Conservation (phyloP, 1,140 invertebrate genomes). For the Pomacea maculata region DNA sequence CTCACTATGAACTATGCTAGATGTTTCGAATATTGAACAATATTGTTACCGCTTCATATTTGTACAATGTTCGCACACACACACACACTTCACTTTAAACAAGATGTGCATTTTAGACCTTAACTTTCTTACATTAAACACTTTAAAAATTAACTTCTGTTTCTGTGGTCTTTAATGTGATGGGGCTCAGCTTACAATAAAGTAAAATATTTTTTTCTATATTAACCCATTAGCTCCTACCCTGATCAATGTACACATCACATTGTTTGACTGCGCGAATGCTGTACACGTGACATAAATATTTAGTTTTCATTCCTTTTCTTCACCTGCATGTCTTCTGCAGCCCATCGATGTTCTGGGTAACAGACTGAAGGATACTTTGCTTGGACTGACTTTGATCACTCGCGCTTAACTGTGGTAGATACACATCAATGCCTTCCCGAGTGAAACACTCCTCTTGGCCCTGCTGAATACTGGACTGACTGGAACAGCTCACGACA, state of each 20-base stretch:
- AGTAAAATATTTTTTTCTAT: not conserved
- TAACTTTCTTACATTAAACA: too few species aligned
- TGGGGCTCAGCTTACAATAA: too few species aligned
- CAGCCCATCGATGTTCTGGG: constrained; percentile 1
- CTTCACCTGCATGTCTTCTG: constrained; percentile 3
- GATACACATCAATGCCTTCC: not conserved
- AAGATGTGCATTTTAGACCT: too few species aligned
- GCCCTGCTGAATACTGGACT: not conserved
- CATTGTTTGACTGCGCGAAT: not conserved
- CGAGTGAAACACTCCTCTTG: constrained; percentile 1
- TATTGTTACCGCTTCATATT: too few species aligned
- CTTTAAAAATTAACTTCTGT: too few species aligned
- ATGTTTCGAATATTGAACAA: too few species aligned
- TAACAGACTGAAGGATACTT: not conserved
- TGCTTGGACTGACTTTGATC: not conserved
- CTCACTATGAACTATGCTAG: too few species aligned
- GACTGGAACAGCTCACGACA: not conserved
- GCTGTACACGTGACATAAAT: not conserved
- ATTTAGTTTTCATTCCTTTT: not conserved
- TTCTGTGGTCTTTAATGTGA: too few species aligned
- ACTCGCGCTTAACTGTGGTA: not conserved
- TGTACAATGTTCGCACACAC: too few species aligned
- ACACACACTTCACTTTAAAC: too few species aligned
- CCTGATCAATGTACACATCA: not conserved
- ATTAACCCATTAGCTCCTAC: not conserved